phyloP scores from a whole-genome alignment of 2,113 vertebrate species.

The Agapornis roseicollis region DNA sequence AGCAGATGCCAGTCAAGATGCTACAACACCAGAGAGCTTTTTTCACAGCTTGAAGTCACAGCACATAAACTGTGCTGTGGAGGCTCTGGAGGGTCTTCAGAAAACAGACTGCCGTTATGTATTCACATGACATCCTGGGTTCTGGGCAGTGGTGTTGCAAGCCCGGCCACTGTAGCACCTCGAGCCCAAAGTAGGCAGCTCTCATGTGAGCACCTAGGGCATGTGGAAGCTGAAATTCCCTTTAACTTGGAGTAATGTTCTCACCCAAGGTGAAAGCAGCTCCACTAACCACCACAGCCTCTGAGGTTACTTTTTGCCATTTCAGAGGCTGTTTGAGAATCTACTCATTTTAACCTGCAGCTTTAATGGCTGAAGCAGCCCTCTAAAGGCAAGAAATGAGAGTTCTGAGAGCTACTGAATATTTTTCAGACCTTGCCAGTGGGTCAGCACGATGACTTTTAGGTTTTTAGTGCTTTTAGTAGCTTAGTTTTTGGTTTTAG shows the following conservation, averaged over 20 bases:
- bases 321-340: neutral
- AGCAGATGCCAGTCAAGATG: neutral
- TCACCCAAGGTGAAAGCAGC: neutral
- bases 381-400: neutral
- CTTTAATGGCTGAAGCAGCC: neutral
- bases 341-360: neutral
- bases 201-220: neutral
- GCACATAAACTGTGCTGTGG: neutral
- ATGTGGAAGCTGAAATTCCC: neutral
- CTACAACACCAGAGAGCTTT: neutral
- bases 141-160: neutral
- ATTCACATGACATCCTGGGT: neutral
- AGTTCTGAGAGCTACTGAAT: neutral
- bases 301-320: neutral
- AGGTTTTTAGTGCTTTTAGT: neutral
- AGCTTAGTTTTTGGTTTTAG: neutral
- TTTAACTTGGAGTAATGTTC: neutral
- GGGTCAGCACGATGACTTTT: neutral
- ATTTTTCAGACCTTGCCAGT: neutral
- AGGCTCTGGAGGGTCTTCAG: neutral
- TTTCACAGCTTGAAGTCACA: neutral
- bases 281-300: neutral
- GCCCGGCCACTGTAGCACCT: neutral
- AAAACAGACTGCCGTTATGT: neutral
- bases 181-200: neutral